Base-by-base conservation (phyloP, 2,113 vertebrate species). In the Phodopus roborovskii region DNA sequence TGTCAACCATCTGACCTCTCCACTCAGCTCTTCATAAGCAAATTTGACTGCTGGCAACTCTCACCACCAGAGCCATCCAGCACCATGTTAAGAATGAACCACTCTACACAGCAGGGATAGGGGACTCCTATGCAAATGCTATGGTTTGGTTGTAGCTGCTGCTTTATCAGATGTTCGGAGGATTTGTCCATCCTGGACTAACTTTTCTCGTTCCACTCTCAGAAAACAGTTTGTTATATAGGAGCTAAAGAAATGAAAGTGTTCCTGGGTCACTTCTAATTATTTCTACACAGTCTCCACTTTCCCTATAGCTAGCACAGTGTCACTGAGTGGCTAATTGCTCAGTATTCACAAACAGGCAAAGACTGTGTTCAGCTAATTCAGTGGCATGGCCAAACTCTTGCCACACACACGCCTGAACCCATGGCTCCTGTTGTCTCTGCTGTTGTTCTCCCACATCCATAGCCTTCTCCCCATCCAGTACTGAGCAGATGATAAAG, bases 311-410 rank as follows among this genome's bases (percentile, higher is more conserved):
- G 56, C n/a, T 70, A 71, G 30, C 68, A 81, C 30, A 73, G 95
- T 56, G 79, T 92, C 91, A 45, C 0, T 30, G 39, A 94, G 79
- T 66, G 83, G 85, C 93, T 94, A 95, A 94, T 22, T 73, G 70
- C 36, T 93, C 90, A 24, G 30, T 91, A 88, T 87, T 96, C 91
- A 89, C 89, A 92, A 92, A 74, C 62, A 95, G 84, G 50, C 83
- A 97, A 78, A 78, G 82, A 90, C 19, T 36, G 86, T n/a, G 28
- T 94, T 74, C 79, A 83, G 92, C 92, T 92, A 97, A 93, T 78
- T 90, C 84, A 93, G 45, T 45, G 70, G 92, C 16, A 78, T 96
- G 78, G 9, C 79, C 73, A 94, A 90, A 83, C 45, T 53, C 64
- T 78, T 86, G 39, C 71, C 62, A 8, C 24, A 73, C 62, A 45